Percentiles rank a stretch among this genome's conserved stretches.
phyloP scores from a whole-genome alignment of 1,140 invertebrate genomes.

The Ceratitis capitata region DNA sequence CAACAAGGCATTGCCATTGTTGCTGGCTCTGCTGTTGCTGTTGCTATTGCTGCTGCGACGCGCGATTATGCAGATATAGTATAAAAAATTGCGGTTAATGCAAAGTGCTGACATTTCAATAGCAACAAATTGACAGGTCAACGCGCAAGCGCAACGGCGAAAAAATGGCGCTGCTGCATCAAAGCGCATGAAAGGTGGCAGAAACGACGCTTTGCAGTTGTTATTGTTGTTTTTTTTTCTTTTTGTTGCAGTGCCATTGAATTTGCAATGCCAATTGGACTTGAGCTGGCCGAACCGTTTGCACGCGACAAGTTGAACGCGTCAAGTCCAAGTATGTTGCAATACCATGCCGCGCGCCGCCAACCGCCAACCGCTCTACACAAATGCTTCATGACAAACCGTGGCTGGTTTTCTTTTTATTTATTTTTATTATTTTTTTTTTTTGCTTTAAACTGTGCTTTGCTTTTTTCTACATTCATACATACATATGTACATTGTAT shows the following conservation, averaged over 20 bases:
- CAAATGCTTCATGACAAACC: not conserved
- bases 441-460: not conserved
- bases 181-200: not conserved
- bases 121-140: slow-evolving; percentile 65
- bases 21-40: not conserved
- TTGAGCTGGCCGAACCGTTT: too few species aligned
- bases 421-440: not conserved
- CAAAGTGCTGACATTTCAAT: slow-evolving; percentile 63
- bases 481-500: too few species aligned
- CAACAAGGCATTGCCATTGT: too few species aligned
- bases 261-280: not conserved
- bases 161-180: not conserved
- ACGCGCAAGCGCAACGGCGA: slow-evolving; percentile 53
- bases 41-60: not conserved
- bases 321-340: slow-evolving; percentile 20
- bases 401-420: not conserved
- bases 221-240: not conserved
- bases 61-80: slow-evolving; percentile 13
- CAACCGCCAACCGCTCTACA: too few species aligned
- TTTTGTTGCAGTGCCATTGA: not conserved
- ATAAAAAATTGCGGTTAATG: slow-evolving; percentile 35
- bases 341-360: not conserved
- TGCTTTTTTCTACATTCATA: not conserved
- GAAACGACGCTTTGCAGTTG: not conserved
- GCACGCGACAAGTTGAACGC: slow-evolving; percentile 43